Conservation (phyloP, 2,113 vertebrate species). For the Gavia stellata region DNA sequence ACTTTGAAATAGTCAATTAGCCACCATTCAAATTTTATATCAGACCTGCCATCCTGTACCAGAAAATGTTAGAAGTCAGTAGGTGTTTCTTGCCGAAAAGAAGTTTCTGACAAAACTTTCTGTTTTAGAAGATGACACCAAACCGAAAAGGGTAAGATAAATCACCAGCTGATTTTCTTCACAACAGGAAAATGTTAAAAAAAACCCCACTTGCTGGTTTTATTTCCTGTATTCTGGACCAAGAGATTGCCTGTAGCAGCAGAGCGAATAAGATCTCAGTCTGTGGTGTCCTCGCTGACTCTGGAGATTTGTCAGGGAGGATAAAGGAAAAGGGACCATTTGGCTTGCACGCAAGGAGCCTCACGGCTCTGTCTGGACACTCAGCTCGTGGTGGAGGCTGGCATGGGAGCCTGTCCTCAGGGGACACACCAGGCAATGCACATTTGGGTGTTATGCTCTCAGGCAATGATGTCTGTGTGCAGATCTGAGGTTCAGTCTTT, state of each 20-base stretch:
- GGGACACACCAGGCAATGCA: background rate
- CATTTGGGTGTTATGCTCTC: background rate
- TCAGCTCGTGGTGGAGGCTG: background rate
- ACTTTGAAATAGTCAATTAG: background rate
- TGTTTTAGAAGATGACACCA: background rate
- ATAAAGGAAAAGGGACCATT: background rate
- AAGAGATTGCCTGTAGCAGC: background rate
- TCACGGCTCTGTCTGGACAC: background rate
- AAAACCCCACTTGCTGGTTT: accelerated
- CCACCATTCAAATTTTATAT: background rate
- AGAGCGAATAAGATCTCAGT: background rate
- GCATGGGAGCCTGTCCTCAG: background rate
- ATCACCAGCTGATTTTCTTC: background rate
- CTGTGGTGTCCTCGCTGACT: background rate
- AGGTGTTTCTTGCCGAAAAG: background rate
- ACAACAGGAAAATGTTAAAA: background rate
- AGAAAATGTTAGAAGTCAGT: background rate
- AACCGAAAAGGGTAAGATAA: background rate
- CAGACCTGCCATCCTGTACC: background rate
- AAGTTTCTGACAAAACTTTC: background rate
- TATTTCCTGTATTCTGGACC: background rate
- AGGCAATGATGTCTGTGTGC: background rate
- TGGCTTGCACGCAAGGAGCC: background rate
- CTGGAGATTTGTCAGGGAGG: background rate
- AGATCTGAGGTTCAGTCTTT: background rate